Base-by-base conservation (phyloP, 2,797 vertebrate genomes). In the Acanthiza pusilla region DNA sequence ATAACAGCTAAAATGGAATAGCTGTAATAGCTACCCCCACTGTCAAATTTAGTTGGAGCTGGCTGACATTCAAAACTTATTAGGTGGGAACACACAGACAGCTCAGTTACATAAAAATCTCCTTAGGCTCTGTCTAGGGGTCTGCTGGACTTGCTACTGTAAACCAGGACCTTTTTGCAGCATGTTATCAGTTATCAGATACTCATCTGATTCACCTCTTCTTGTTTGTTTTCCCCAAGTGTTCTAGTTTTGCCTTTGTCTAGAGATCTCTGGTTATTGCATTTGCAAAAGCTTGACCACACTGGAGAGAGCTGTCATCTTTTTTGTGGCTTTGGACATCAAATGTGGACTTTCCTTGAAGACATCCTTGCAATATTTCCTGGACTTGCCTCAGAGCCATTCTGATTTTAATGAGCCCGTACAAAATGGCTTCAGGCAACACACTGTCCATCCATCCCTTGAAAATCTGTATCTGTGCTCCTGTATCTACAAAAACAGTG, bases 11-110 rank as follows among this genome's bases (percentile, higher is more conserved):
- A 81, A 94, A 88, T 2, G 86, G 58, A 58, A 89, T 66, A 88
- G 58, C 58, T 51, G 83, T 78, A 94, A 88, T 55, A 95, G 73
- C 88, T 93, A 93, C 66, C 36, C 76, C n/a, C 76, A 80, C 66
- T 81, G 70, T 86, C 66, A 90, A 55, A 94, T 88, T 53, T 50
- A 78, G 55, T 40, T 88, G 79, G 78, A 93, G 43, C 38, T 82
- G 90, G 91, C 90, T 94, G 91, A 84, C 70, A 75, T 86, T 88
- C 89, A 94, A 87, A 91, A 88, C 30, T 84, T 88, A 67, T 25
- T 88, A 94, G 91, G 85, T 4, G 13, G 76, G 66, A 94, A 78
- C 73, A 65, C 26, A 54, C 1, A 90, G 83, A 88, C 50, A 94
- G 73, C 83, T 80, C 30, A 51, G 73, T 88, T 93, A 94, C 62